Conservation (phyloP, 2,888 invertebrate genomes). For the Eupithecia dodoneata region DNA sequence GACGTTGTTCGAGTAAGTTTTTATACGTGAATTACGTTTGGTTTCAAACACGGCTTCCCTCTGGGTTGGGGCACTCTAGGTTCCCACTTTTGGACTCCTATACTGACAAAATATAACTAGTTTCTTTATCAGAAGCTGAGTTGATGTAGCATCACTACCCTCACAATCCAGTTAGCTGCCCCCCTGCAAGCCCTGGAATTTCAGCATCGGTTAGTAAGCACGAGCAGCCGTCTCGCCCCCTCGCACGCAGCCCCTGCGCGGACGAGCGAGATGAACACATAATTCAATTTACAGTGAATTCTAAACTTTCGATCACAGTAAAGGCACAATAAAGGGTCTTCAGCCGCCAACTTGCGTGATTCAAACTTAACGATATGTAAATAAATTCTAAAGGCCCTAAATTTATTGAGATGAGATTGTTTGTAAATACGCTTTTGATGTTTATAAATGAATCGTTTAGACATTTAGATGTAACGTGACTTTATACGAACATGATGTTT, state of each 20-base stretch:
- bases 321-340: slow-evolving; percentile 33
- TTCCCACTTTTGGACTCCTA: neutral
- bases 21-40: neutral
- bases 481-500: slow-evolving; percentile 27
- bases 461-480: slow-evolving; percentile 18
- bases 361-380: slow-evolving; percentile 58
- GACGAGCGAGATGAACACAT: slow-evolving; percentile 39
- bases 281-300: slow-evolving; percentile 40
- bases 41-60: neutral
- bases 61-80: neutral
- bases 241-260: slow-evolving; percentile 18
- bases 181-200: slow-evolving; percentile 51
- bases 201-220: slow-evolving; percentile 51
- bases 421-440: slow-evolving; percentile 49
- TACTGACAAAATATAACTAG: neutral
- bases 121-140: neutral
- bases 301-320: slow-evolving; percentile 44
- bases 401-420: slow-evolving; percentile 51
- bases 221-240: neutral
- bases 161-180: slow-evolving; percentile 61
- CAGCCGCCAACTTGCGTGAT: slow-evolving; percentile 54
- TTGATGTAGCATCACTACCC: slow-evolving; percentile 32
- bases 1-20: neutral
- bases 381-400: slow-evolving; percentile 52
- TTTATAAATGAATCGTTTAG: slow-evolving; percentile 31